A percentile compares a stretch with the other conserved stretches of the same genome.
These are phyloP conservation scores for Paracentrotus lividus DNA, from an alignment of 53 echinoderm and acorn worm species.

Conservation along the genomic window DNA sequence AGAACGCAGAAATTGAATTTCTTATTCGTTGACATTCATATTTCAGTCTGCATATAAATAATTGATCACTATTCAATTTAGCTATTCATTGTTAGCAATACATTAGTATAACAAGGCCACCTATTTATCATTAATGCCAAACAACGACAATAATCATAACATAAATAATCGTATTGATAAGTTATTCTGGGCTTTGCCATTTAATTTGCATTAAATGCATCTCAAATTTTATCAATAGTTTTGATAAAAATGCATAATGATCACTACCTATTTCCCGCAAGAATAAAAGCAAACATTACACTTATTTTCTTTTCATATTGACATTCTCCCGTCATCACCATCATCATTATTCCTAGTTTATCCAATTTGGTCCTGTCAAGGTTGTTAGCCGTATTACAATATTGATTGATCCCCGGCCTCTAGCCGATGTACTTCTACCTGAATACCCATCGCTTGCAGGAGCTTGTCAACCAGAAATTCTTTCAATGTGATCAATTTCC, in stretches of 20 bases:
- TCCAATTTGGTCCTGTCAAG: conserved; percentile 6
- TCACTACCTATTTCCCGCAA: neutral
- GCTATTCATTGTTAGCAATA: neutral
- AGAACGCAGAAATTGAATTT: too few species aligned
- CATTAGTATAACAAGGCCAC: too few species aligned
- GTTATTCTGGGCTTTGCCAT: too few species aligned
- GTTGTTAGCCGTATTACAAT: neutral
- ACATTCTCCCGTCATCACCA: neutral
- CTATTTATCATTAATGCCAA: neutral
- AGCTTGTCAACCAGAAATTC: neutral
- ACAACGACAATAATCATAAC: neutral
- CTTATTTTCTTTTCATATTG: neutral
- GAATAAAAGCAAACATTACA: neutral
- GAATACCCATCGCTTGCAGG: neutral
- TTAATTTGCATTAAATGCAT: too few species aligned
- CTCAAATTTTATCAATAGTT: too few species aligned
- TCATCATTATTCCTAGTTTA: conserved; percentile 11
- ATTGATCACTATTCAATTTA: neutral
- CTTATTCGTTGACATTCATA: neutral
- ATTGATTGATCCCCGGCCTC: conserved; percentile 1
- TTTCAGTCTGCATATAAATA: neutral
- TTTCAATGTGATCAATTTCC: conserved; percentile 32
- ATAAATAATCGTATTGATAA: neutral
- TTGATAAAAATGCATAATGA: neutral
- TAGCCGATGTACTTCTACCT: neutral